A percentile compares a stretch with the other conserved stretches of the same genome.
Evolutionary conservation across 2,113 vertebrate genomes (phyloP).

Genomic region (Gavialis gangeticus): DNA sequence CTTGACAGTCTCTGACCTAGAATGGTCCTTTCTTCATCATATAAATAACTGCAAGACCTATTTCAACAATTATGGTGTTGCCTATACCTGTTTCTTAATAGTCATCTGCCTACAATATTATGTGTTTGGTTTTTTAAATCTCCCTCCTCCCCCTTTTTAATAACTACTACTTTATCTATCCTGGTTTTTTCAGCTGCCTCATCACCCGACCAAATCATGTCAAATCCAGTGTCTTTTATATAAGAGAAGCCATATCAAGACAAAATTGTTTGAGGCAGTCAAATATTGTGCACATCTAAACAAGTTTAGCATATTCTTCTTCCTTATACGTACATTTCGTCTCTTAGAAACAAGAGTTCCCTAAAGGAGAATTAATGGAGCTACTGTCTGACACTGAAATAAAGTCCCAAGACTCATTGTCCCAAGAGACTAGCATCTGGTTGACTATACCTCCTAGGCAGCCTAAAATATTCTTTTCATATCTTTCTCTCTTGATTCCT

Average conservation of each 20-base stretch:
- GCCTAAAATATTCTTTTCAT: not conserved
- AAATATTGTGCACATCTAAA: not conserved
- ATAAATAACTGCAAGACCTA: not conserved
- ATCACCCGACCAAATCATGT: not conserved
- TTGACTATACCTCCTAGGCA: not conserved
- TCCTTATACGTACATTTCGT: not conserved
- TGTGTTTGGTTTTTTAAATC: not conserved
- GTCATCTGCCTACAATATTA: not conserved
- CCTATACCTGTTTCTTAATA: not conserved
- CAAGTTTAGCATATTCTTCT: rapidly evolving
- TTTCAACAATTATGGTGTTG: not conserved
- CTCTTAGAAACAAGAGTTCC: not conserved
- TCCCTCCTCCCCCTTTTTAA: not conserved
- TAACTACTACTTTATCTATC: not conserved
- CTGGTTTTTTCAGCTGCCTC: not conserved
- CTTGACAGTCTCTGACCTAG: not conserved
- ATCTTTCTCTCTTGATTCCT: not conserved
- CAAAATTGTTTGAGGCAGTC: not conserved
- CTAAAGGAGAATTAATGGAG: not conserved
- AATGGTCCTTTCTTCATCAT: rapidly evolving
- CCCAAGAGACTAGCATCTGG: not conserved
- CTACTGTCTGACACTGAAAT: not conserved
- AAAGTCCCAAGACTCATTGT: not conserved
- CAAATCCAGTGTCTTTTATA: not conserved
- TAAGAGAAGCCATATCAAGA: not conserved